phyloP scores from a whole-genome alignment of 2,113 vertebrate species.

The Datnioides undecimradiatus region DNA sequence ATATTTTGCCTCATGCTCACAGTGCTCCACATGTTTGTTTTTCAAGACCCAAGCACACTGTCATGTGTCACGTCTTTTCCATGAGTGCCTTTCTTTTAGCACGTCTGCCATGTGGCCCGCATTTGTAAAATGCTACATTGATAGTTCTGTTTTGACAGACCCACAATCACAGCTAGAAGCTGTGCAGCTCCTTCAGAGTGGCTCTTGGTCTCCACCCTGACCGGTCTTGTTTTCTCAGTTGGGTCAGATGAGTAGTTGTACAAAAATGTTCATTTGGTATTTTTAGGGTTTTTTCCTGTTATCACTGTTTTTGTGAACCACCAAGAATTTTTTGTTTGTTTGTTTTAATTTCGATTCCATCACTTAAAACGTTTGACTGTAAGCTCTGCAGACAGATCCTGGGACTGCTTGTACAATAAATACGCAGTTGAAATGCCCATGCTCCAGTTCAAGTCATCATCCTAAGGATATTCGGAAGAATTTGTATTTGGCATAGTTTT shows the following conservation, averaged over 20 bases:
- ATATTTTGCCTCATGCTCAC: slow-evolving; percentile 33
- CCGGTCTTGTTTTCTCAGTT: slow-evolving; percentile 20
- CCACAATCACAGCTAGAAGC: neutral
- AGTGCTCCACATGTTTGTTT: slow-evolving; percentile 1
- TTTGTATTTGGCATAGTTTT: neutral
- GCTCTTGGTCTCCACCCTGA: neutral
- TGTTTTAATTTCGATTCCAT: neutral
- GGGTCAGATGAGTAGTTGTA: neutral
- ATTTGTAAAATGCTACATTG: slow-evolving; percentile 9
- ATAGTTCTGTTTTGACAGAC: neutral
- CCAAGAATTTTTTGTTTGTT: neutral
- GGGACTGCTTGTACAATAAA: neutral
- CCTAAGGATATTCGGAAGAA: neutral
- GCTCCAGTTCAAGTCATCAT: neutral
- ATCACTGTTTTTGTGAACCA: slow-evolving; percentile 6
- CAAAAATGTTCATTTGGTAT: slow-evolving; percentile 27
- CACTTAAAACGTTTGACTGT: neutral
- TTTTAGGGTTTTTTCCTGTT: neutral
- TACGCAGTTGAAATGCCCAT: neutral
- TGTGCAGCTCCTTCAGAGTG: neutral
- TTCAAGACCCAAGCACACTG: neutral
- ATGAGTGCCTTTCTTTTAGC: neutral
- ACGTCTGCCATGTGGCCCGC: neutral
- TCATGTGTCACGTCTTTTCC: slow-evolving; percentile 21
- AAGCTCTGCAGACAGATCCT: neutral